Evolutionary conservation across 2,888 invertebrate species (phyloP).

Genomic region (Polydrusus cervinus): DNA sequence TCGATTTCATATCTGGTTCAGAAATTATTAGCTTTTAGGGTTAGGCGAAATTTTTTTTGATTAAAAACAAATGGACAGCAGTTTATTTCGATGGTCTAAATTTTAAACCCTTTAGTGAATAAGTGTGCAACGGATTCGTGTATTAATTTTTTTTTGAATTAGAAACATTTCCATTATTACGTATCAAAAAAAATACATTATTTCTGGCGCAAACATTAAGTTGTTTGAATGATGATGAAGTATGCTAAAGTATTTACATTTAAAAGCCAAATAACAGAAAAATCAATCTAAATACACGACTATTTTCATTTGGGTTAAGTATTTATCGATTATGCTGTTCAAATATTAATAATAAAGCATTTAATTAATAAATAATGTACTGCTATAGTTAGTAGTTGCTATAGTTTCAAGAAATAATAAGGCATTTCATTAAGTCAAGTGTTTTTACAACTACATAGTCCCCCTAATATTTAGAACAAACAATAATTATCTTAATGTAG

Average conservation of each 20-base stretch:
- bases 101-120: too few species aligned
- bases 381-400: too few species aligned
- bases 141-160: too few species aligned
- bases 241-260: neutral
- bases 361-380: conserved; percentile 8
- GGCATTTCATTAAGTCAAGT: neutral
- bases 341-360: conserved; percentile 21
- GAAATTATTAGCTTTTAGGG: too few species aligned
- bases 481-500: neutral
- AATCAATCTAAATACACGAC: conserved; percentile 6
- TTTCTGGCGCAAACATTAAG: neutral
- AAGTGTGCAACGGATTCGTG: too few species aligned
- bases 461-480: neutral
- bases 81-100: too few species aligned
- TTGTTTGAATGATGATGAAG: too few species aligned
- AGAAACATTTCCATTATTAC: too few species aligned
- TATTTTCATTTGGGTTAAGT: conserved; percentile 19
- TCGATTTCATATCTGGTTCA: too few species aligned
- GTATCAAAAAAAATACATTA: too few species aligned
- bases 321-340: conserved; percentile 5
- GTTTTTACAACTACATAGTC: neutral
- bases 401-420: neutral
- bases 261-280: neutral
- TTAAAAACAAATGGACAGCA: too few species aligned
- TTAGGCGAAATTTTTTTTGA: too few species aligned